Evolutionary conservation across 37 sponge, comb jelly and placozoan species (phyloP).

Genomic region (Sycon ciliatum): DNA sequence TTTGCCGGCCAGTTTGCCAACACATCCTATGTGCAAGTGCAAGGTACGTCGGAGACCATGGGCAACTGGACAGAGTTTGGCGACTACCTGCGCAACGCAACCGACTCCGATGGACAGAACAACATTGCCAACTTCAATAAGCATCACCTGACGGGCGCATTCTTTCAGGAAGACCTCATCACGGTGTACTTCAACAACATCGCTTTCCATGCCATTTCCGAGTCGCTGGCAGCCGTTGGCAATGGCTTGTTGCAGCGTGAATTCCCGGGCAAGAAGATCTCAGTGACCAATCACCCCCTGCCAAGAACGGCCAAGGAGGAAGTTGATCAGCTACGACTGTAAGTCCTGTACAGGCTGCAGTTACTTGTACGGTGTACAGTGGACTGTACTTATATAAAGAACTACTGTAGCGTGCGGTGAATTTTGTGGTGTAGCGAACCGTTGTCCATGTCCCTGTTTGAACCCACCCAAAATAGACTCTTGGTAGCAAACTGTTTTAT

Average conservation of each 20-base stretch:
- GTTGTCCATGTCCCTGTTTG: too few relatives aligned
- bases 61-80: neutral
- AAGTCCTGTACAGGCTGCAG: neutral
- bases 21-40: too few relatives aligned
- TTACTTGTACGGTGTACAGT: too few relatives aligned
- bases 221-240: neutral
- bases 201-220: constrained; percentile 13
- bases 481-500: too few relatives aligned
- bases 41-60: neutral
- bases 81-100: neutral
- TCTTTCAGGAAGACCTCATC: neutral
- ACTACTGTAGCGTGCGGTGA: too few relatives aligned
- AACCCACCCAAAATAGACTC: too few relatives aligned
- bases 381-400: too few relatives aligned
- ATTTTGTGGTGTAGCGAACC: too few relatives aligned
- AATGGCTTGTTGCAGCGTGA: neutral
- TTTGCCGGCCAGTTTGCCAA: neutral
- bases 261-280: constrained; percentile 9
- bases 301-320: constrained; percentile 29
- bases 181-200: constrained; percentile 29
- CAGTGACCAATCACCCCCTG: constrained; percentile 56
- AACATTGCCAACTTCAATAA: constrained; percentile 9
- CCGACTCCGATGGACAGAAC: neutral
- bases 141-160: neutral
- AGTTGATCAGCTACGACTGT: neutral